Conservation (phyloP, 1,140 invertebrate species). For the Tetragonula clypearis region DNA sequence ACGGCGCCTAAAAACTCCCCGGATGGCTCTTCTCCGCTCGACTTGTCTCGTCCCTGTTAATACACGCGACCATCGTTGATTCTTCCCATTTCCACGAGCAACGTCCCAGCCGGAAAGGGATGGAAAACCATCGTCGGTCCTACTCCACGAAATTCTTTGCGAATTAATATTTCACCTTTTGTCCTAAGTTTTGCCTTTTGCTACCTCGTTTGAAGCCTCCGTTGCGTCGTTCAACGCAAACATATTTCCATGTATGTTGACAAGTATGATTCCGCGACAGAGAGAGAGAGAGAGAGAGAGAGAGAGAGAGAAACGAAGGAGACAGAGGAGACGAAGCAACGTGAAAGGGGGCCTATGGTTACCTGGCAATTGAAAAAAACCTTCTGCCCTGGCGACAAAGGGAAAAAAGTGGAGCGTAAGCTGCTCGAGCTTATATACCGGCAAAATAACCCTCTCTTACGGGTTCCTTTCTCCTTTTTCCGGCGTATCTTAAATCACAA, state of each 20-base stretch:
- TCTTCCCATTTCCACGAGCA: conserved; percentile 1
- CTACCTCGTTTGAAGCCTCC: neutral
- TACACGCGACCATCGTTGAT: conserved; percentile 4
- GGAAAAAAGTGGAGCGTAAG: conserved; percentile 23
- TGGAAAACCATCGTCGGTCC: too few relatives aligned
- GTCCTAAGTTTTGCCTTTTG: neutral
- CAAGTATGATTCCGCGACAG: conserved; percentile 25
- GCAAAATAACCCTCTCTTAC: conserved; percentile 49
- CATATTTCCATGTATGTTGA: neutral
- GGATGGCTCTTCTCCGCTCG: conserved; percentile 34
- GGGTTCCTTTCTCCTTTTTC: conserved; percentile 28
- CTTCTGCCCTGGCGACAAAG: conserved; percentile 28
- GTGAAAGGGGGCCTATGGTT: too few relatives aligned
- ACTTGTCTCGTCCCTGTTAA: conserved; percentile 12
- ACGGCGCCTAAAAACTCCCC: conserved; percentile 54
- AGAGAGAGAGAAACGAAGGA: neutral
- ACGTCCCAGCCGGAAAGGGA: neutral
- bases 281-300: too few relatives aligned
- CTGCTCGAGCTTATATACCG: conserved; percentile 12
- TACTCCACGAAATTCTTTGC: neutral
- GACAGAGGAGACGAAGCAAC: neutral
- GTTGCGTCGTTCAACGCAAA: neutral
- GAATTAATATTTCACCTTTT: neutral
- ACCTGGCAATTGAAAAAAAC: conserved; percentile 10
- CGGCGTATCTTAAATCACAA: conserved; percentile 52